These are phyloP conservation scores for Dermolepida albohirtum DNA, from an alignment of 2,888 invertebrate species.

Conservation along the genomic window DNA sequence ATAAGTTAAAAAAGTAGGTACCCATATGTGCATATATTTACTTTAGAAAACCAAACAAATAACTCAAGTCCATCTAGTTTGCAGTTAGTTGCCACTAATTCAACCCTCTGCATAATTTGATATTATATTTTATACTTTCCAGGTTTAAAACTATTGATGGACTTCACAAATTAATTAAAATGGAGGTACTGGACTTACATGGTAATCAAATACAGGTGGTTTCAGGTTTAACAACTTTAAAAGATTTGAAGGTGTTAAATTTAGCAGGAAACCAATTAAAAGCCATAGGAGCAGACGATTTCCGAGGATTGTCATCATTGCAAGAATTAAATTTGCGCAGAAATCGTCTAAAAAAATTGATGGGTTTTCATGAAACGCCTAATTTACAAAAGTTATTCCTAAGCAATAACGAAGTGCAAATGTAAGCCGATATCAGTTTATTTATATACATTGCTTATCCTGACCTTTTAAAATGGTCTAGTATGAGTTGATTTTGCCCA, in stretches of 20 bases:
- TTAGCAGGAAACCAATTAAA: conserved; percentile 92
- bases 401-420: conserved; percentile 82
- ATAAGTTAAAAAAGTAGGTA: no score
- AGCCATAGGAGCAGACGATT: conserved; percentile 79
- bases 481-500: neutral
- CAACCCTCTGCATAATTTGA: no score
- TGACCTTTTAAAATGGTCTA: neutral
- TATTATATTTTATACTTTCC: conserved; percentile 54
- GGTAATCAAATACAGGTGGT: conserved; percentile 86
- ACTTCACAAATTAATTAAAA: conserved; percentile 75
- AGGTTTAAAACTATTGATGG: conserved; percentile 86
- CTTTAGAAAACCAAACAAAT: no score
- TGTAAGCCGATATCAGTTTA: conserved; percentile 63
- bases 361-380: conserved; percentile 83
- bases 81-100: no score
- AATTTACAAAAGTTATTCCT: conserved; percentile 83
- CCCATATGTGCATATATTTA: no score
- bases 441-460: neutral
- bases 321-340: conserved; percentile 90
- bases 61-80: no score
- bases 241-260: conserved; percentile 89
- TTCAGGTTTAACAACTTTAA: conserved; percentile 75
- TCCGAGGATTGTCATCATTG: conserved; percentile 81
- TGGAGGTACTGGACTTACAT: conserved; percentile 93
- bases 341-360: conserved; percentile 83